Base-by-base conservation (phyloP, 2,113 vertebrate species). In the Phocoena sinus region DNA sequence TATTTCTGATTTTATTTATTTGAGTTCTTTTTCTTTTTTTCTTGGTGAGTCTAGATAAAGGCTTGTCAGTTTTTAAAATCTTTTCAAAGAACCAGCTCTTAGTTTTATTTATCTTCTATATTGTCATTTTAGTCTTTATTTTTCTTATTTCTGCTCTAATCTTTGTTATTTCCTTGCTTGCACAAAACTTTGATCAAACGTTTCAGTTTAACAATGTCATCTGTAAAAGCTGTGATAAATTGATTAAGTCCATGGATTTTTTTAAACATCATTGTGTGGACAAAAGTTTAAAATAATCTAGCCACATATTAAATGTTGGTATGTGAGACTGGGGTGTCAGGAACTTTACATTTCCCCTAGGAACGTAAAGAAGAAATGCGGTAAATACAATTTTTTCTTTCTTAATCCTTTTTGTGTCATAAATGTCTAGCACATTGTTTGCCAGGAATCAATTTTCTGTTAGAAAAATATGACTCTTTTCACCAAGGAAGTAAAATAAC, bases 381-480 rank as follows among this genome's bases (percentile, higher is more conserved):
- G 91, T 97, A 95, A 95, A 98, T 97, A 50, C 1, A 86, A 41
- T 87, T 91, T 98, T 58, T 89, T 80, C 76, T 89, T 33, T 60
- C 8, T 95, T 94, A 89, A 28, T 91, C n/a, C 0, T n/a, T 97
- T 97, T 93, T 93, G 31, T 97, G 36, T 77, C 94, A 87, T 87
- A 98, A 93, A 94, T 97, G 87, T 96, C 62, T 95, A 85, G 33
- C 7, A 94, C 26, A 81, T 82, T 79, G 68, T 89, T 97, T 98
- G 44, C 74, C 87, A 98, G 84, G 85, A 97, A 96, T 92, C 0
- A 17, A 65, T 4, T 97, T 96, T 89, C 28, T 95, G n/a, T 14
- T 93, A 74, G 62, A 95, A 98, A 97, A 96, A 86, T 83, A 83
- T 76, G 9, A 18, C 5, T 91, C 36, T 87, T 95, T 97, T 94